Evolutionary conservation across 2,113 vertebrate genomes (phyloP).

Genomic region (Arothron firmamentum): DNA sequence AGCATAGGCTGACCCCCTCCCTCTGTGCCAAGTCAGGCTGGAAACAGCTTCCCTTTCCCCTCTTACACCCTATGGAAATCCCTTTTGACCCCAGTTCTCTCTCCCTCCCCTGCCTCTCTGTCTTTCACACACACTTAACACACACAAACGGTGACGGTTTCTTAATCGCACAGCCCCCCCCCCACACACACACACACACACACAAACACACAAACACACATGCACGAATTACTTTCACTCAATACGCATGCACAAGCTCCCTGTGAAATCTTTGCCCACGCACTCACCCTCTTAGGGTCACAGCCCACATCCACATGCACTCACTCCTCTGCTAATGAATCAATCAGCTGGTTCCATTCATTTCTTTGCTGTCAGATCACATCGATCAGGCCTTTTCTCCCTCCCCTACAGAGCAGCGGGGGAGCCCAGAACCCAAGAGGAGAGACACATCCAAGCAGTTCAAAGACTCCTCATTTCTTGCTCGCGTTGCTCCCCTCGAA

Average conservation of each 20-base stretch:
- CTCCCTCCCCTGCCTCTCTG: neutral
- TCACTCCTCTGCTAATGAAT: constrained; percentile 60
- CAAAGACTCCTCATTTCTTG: constrained; percentile 55
- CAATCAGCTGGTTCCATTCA: constrained; percentile 67
- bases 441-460: constrained; percentile 51
- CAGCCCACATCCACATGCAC: constrained; percentile 30
- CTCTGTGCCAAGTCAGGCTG: constrained; percentile 65
- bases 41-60: constrained; percentile 59
- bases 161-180: constrained; percentile 27
- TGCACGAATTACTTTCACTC: neutral
- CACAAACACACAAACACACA: neutral
- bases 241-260: constrained; percentile 32
- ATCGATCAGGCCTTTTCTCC: constrained; percentile 62
- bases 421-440: constrained; percentile 29
- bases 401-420: constrained; percentile 50
- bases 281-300: constrained; percentile 35
- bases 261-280: constrained; percentile 12
- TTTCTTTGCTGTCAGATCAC: constrained; percentile 64
- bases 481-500: constrained; percentile 42
- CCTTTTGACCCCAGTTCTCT: constrained; percentile 39
- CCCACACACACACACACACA: neutral
- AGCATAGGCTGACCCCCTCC: constrained; percentile 57
- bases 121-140: constrained; percentile 28
- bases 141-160: constrained; percentile 45
- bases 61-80: constrained; percentile 60